These are phyloP conservation scores for Pollenia griseotomentosa DNA, from an alignment of 2,888 invertebrate genomes.

Conservation along the genomic window DNA sequence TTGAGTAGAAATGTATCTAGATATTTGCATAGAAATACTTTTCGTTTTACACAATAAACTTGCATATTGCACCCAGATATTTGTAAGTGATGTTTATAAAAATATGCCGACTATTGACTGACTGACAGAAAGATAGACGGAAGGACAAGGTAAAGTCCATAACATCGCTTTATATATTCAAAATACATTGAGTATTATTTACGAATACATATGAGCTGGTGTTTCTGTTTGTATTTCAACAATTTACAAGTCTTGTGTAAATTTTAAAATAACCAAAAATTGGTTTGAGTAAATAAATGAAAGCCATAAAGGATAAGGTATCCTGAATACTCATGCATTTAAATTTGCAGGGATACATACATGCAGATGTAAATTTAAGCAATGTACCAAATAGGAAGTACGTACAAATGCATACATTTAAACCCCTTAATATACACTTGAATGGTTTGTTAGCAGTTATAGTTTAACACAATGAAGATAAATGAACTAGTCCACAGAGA, in stretches of 20 bases:
- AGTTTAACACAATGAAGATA: conserved; percentile 55
- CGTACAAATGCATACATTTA: conserved; percentile 46
- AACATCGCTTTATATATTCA: conserved; percentile 29
- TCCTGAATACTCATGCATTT: conserved; percentile 3
- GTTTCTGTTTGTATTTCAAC: conserved; percentile 31
- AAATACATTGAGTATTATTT: conserved; percentile 23
- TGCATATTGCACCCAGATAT: not conserved
- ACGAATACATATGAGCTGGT: not conserved
- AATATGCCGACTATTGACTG: conserved; percentile 32
- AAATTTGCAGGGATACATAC: not conserved
- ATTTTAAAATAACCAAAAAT: conserved; percentile 50
- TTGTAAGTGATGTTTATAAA: conserved; percentile 30
- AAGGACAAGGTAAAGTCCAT: conserved; percentile 7
- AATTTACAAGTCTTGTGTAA: conserved; percentile 56
- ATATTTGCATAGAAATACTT: conserved; percentile 19
- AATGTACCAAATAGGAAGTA: conserved; percentile 48
- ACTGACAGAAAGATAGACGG: conserved; percentile 8
- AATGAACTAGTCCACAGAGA: conserved; percentile 17
- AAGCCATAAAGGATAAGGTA: conserved; percentile 30
- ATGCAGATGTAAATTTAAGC: conserved; percentile 38
- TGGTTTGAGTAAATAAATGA: conserved; percentile 59
- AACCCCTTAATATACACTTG: conserved; percentile 46
- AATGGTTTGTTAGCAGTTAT: conserved; percentile 47
- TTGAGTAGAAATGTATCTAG: conserved; percentile 1
- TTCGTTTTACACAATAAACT: conserved; percentile 4